Evolutionary conservation across 2,113 vertebrate genomes (phyloP).

Genomic region (Vidua macroura): DNA sequence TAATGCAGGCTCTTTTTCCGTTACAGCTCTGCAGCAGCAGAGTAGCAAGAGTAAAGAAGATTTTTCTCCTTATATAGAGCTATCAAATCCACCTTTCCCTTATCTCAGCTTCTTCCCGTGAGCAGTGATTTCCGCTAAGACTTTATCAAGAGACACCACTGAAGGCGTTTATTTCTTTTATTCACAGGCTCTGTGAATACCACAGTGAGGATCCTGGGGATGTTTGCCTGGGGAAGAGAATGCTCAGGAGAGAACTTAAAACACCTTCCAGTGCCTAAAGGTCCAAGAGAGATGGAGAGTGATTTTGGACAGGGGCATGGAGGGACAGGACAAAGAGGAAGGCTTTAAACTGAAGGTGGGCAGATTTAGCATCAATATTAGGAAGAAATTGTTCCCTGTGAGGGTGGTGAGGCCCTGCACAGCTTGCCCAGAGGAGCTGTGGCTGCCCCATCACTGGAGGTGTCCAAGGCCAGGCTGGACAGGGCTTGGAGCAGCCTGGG

Average conservation of each 20-base stretch:
- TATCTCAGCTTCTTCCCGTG: not conserved
- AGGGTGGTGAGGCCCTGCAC: not conserved
- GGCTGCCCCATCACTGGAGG: not conserved
- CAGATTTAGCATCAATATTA: not conserved
- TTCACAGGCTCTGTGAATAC: not conserved
- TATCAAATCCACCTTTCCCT: constrained; percentile 30
- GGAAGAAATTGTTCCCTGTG: not conserved
- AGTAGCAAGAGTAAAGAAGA: not conserved
- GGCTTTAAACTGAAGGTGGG: not conserved
- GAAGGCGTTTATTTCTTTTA: not conserved
- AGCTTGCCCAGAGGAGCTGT: not conserved
- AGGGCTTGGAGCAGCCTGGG: not conserved
- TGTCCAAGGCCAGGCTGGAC: not conserved
- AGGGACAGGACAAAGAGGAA: not conserved
- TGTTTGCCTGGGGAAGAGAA: not conserved
- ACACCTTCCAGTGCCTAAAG: not conserved
- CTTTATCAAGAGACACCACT: not conserved
- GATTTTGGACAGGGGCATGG: not conserved
- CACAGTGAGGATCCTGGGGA: not conserved
- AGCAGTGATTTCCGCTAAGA: not conserved
- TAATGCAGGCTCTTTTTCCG: constrained; percentile 31
- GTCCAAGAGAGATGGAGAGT: not conserved
- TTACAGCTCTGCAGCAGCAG: not conserved
- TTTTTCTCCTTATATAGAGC: constrained; percentile 36
- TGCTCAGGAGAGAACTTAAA: not conserved